phyloP scores from a whole-genome alignment of 2,888 invertebrate genomes.

The Phalangium opilio region DNA sequence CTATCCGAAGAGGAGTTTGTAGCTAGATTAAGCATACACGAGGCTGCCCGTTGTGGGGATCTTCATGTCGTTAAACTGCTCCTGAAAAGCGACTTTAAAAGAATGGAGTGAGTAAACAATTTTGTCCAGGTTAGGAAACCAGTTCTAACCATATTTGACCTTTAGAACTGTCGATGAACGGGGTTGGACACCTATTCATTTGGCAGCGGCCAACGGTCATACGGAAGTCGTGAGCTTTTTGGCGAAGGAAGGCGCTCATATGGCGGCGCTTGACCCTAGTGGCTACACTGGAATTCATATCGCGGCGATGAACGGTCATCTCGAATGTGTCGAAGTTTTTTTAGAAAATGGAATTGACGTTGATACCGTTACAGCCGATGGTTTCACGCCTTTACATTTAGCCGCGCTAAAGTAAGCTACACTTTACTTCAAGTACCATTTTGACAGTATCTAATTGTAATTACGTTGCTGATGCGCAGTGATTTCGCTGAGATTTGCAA shows the following conservation, averaged over 20 bases:
- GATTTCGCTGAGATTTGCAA: slow-evolving; percentile 6
- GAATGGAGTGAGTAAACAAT: slow-evolving; percentile 17
- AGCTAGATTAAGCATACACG: slow-evolving; percentile 18
- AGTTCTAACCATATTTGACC: not conserved
- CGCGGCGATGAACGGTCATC: slow-evolving; percentile 17
- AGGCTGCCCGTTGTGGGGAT: slow-evolving; percentile 17
- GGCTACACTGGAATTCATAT: slow-evolving; percentile 17
- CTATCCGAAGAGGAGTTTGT: slow-evolving; percentile 19
- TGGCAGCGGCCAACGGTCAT: slow-evolving; percentile 18
- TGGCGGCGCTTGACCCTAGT: slow-evolving; percentile 18
- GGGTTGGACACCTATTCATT: slow-evolving; percentile 19
- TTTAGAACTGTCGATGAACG: slow-evolving; percentile 18
- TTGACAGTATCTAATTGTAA: not conserved
- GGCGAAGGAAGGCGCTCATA: slow-evolving; percentile 17
- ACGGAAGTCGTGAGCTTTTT: slow-evolving; percentile 14
- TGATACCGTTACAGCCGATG: slow-evolving; percentile 15
- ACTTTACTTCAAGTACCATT: not conserved
- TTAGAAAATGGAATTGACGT: slow-evolving; percentile 17
- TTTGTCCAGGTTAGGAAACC: not conserved
- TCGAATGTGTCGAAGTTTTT: slow-evolving; percentile 11
- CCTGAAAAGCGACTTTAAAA: slow-evolving; percentile 14
- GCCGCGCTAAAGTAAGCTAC: slow-evolving; percentile 17
- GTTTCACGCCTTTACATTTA: slow-evolving; percentile 19
- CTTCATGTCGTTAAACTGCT: slow-evolving; percentile 19
- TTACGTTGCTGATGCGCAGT: not conserved